Conservation (phyloP, 1,140 invertebrate genomes). For the Lepidotrigona ventralis region DNA sequence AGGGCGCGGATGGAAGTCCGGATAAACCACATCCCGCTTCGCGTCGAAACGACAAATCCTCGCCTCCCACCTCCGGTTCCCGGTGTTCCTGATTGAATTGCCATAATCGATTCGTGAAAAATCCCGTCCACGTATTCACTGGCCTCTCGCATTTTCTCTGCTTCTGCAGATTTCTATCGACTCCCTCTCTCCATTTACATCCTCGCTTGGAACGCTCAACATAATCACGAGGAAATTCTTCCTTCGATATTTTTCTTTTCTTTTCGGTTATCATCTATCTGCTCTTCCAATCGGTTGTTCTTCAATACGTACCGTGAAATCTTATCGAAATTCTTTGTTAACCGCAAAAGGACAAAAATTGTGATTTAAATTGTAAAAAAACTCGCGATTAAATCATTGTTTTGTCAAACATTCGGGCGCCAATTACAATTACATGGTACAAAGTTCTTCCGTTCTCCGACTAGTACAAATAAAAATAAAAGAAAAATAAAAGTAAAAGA, state of each 20-base stretch:
- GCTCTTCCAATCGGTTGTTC: slow-evolving; percentile 29
- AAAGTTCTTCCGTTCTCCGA: neutral
- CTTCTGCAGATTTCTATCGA: neutral
- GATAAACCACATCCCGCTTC: slow-evolving; percentile 55
- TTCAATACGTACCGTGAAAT: neutral
- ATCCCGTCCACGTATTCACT: slow-evolving; percentile 61
- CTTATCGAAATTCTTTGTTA: neutral
- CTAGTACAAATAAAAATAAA: neutral
- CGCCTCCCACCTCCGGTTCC: neutral
- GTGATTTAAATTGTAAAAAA: neutral
- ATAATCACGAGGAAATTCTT: slow-evolving; percentile 52
- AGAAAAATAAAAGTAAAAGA: neutral
- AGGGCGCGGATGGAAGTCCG: slow-evolving; percentile 44
- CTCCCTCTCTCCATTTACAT: neutral
- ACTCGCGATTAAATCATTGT: neutral
- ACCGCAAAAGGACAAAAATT: neutral
- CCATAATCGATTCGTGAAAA: slow-evolving; percentile 67
- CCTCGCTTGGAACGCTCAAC: slow-evolving; percentile 16
- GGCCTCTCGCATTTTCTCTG: slow-evolving; percentile 49
- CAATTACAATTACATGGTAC: neutral
- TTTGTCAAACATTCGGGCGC: neutral
- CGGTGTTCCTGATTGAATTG: slow-evolving; percentile 57
- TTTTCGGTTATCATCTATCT: neutral
- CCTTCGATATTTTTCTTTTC: slow-evolving; percentile 45
- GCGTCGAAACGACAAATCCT: slow-evolving; percentile 61